These are phyloP conservation scores for Andrena camellia DNA, from an alignment of 2,888 invertebrate genomes.

Conservation along the genomic window DNA sequence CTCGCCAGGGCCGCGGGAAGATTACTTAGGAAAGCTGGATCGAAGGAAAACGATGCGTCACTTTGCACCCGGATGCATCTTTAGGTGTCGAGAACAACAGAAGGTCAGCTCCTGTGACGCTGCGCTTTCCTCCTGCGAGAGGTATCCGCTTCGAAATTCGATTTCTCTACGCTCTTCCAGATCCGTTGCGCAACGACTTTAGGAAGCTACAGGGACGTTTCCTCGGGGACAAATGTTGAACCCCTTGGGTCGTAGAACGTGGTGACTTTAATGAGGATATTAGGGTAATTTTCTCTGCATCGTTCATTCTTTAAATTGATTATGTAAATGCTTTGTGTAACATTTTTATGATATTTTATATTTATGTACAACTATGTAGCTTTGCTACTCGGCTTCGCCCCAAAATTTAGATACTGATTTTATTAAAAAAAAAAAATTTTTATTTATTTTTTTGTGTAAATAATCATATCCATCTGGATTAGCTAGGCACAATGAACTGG, in stretches of 20 bases:
- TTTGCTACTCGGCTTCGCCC: too few relatives aligned
- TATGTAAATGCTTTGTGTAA: too few relatives aligned
- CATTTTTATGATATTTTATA: too few relatives aligned
- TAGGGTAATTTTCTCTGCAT: background rate
- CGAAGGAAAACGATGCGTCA: constrained; percentile 81
- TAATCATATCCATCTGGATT: too few relatives aligned
- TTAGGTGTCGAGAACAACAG: constrained; percentile 70
- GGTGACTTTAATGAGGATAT: too few relatives aligned
- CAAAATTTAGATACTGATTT: too few relatives aligned
- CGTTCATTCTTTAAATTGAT: too few relatives aligned
- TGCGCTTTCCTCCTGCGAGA: constrained; percentile 71
- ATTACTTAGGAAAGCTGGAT: constrained; percentile 55
- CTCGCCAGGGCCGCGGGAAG: constrained; percentile 39
- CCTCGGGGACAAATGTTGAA: background rate
- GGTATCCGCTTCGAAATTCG: constrained; percentile 27
- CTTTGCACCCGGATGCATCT: constrained; percentile 75
- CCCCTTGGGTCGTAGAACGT: too few relatives aligned
- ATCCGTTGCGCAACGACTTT: constrained; percentile 28
- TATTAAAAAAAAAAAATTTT: too few relatives aligned
- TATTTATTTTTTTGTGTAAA: too few relatives aligned
- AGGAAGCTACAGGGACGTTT: background rate
- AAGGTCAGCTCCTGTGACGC: constrained; percentile 81
- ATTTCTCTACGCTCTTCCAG: constrained; percentile 17
- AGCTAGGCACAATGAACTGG: too few relatives aligned
- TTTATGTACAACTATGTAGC: too few relatives aligned